These are phyloP conservation scores for Chymomyza amoena DNA, from an alignment of 2,888 invertebrate species.

Conservation along the genomic window DNA sequence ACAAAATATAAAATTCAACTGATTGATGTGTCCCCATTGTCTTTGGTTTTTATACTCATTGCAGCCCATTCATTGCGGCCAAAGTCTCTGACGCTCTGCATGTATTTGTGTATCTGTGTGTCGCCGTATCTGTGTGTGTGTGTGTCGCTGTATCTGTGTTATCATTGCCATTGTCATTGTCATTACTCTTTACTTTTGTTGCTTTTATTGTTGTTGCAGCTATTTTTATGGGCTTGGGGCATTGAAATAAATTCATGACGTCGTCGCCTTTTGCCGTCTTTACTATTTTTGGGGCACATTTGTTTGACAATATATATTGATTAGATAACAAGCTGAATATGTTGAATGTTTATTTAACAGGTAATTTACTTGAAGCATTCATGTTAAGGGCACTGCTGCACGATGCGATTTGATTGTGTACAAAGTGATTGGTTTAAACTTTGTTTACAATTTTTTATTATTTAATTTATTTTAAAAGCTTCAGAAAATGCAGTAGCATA, in stretches of 20 bases:
- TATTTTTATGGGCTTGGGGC: background rate
- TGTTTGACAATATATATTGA: background rate
- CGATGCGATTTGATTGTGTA: background rate
- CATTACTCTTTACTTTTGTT: constrained; percentile 36
- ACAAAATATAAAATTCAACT: constrained; percentile 52
- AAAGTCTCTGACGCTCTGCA: constrained; percentile 15
- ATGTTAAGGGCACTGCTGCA: background rate
- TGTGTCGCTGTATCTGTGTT: constrained; percentile 5
- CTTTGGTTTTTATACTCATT: constrained; percentile 63
- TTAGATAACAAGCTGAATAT: constrained; percentile 8
- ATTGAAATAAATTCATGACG: constrained; percentile 30
- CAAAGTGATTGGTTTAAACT: background rate
- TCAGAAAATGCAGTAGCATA: too few species aligned
- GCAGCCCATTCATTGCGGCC: constrained; percentile 23
- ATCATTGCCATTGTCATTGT: constrained; percentile 36
- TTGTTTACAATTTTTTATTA: background rate
- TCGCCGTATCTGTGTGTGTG: background rate
- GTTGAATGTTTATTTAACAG: constrained; percentile 4
- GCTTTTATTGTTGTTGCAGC: constrained; percentile 11
- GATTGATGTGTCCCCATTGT: constrained; percentile 54
- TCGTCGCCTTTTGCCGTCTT: constrained; percentile 9
- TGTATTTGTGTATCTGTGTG: constrained; percentile 9
- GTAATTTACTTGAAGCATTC: background rate
- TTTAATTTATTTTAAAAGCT: too few species aligned
- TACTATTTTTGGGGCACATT: background rate